These are phyloP conservation scores for Mirounga angustirostris DNA, from an alignment of 2,113 vertebrate genomes.

Conservation along the genomic window DNA sequence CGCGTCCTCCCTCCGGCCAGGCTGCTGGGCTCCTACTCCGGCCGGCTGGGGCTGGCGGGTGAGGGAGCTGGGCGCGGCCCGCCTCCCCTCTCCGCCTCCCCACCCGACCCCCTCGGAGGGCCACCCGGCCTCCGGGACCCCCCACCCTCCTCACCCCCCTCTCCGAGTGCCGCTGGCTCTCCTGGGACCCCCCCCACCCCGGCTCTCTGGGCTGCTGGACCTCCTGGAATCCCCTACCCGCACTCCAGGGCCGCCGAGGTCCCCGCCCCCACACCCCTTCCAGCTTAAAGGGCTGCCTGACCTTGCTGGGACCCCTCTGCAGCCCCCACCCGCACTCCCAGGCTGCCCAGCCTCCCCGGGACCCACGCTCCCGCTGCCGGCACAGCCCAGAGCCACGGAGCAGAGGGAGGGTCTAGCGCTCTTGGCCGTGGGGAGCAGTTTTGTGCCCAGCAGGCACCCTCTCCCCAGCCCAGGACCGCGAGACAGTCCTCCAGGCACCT, in stretches of 20 bases:
- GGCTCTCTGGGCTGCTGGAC: neutral
- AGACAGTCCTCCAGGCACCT: neutral
- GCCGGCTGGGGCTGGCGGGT: neutral
- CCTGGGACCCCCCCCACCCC: neutral
- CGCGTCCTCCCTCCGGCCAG: neutral
- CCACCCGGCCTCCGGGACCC: neutral
- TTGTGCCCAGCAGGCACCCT: accelerated
- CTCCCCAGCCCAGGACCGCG: neutral
- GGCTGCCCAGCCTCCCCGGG: neutral
- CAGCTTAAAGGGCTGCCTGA: neutral
- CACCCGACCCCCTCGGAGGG: neutral
- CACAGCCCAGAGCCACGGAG: neutral
- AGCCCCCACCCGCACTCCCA: no score
- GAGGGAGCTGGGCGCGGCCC: neutral
- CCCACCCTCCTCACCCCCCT: neutral
- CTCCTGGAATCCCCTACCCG: neutral
- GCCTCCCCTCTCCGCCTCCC: neutral
- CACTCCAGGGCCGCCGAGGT: neutral
- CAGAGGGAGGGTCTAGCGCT: neutral
- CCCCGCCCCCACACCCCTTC: neutral
- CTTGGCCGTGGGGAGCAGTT: no score
- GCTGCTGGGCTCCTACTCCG: neutral
- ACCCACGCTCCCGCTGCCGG: accelerated
- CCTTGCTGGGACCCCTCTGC: neutral
- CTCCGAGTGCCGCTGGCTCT: neutral